phyloP scores from a whole-genome alignment of 2,888 invertebrate species.

The Eilema depressum region DNA sequence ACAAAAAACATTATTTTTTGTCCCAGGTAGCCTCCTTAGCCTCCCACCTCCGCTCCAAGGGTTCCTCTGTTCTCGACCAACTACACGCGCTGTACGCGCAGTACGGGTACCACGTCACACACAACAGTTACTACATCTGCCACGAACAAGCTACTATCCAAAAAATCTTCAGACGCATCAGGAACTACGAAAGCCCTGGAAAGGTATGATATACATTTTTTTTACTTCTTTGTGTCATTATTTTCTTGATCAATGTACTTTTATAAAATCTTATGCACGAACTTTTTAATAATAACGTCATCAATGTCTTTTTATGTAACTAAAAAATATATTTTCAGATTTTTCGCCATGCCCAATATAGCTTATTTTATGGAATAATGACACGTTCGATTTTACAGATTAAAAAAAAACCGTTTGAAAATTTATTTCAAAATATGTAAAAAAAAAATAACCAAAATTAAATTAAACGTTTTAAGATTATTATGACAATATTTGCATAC shows the following conservation, averaged over 20 bases:
- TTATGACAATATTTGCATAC: no score
- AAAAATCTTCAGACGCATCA: conserved; percentile 92
- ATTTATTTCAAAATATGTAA: not conserved
- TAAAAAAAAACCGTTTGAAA: not conserved
- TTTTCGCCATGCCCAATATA: not conserved
- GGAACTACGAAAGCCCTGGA: conserved; percentile 90
- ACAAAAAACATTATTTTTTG: not conserved
- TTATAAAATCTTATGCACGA: not conserved
- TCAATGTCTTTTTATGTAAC: not conserved
- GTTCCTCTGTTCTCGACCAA: conserved; percentile 87
- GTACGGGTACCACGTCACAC: conserved; percentile 96
- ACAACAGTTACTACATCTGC: conserved; percentile 96
- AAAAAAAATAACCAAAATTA: no score
- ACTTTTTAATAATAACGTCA: not conserved
- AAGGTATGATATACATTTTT: conserved; percentile 73
- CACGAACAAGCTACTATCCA: conserved; percentile 90
- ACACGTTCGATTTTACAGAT: not conserved
- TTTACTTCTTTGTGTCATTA: not conserved
- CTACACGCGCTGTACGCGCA: conserved; percentile 92
- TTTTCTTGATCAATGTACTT: not conserved
- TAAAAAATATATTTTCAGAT: not conserved
- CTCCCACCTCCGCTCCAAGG: conserved; percentile 88
- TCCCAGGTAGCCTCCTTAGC: conserved; percentile 77
- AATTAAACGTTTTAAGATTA: no score
- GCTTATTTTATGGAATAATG: not conserved